phyloP scores from a whole-genome alignment of 2,888 invertebrate genomes.

The Drosophila prolongata region DNA sequence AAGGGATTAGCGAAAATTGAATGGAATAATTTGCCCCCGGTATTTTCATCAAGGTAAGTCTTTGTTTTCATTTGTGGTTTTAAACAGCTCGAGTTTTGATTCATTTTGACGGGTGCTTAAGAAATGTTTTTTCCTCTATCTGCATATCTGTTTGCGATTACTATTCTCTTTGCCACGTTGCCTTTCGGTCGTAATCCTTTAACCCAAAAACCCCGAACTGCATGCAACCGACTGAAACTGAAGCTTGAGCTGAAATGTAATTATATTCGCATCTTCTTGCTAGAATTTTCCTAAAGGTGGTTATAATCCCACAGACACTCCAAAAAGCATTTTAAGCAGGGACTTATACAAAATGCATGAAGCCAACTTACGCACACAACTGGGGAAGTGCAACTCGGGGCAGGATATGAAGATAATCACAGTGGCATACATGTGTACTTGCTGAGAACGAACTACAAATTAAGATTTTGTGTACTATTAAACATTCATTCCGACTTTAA shows the following conservation, averaged over 20 bases:
- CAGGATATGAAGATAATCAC: constrained; percentile 6
- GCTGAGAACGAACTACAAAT: constrained; percentile 19
- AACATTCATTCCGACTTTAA: background rate
- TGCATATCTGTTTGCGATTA: background rate
- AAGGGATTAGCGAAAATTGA: constrained; percentile 62
- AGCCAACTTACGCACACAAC: constrained; percentile 17
- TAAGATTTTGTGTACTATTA: constrained; percentile 17
- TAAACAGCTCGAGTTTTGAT: background rate
- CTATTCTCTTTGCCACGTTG: constrained; percentile 14
- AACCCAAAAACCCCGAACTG: constrained; percentile 13
- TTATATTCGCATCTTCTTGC: constrained; percentile 34
- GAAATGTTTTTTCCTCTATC: background rate
- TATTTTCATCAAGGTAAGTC: constrained; percentile 9
- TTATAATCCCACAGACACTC: constrained; percentile 31
- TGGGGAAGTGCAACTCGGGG: constrained; percentile 5
- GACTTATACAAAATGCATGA: constrained; percentile 46
- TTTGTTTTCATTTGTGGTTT: background rate
- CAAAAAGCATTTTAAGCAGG: constrained; percentile 51
- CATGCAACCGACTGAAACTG: constrained; percentile 4
- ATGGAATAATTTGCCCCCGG: constrained; percentile 30
- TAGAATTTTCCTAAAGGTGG: constrained; percentile 28
- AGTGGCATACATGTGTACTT: constrained; percentile 10
- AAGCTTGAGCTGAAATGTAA: constrained; percentile 40
- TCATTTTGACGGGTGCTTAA: constrained; percentile 6
- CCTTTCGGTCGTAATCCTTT: background rate